A percentile compares a stretch with the other conserved stretches of the same genome.
Evolutionary conservation across 1,140 invertebrate species (phyloP).

Genomic region (Bradynema listronoti): DNA sequence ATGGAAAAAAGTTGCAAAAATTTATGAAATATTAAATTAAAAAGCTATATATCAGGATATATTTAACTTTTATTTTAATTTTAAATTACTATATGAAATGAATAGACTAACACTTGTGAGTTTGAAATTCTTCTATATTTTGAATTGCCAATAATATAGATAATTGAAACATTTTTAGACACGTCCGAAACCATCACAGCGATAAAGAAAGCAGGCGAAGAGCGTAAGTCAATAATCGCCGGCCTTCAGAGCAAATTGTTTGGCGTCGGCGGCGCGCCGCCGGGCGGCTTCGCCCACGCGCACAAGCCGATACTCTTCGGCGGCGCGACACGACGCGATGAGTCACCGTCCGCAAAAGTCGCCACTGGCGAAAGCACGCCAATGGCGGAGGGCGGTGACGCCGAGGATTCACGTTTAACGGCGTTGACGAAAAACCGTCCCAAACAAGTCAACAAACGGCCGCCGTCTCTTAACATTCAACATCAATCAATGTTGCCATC

Average conservation of each 20-base stretch:
- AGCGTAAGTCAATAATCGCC: constrained; percentile 39
- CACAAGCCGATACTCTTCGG: constrained; percentile 3
- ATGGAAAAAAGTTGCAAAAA: no score
- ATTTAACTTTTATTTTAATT: no score
- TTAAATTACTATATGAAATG: not conserved
- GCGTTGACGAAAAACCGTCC: constrained; percentile 28
- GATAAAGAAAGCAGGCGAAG: constrained; percentile 11
- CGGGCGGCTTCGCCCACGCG: constrained; percentile 13
- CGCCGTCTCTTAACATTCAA: constrained; percentile 33
- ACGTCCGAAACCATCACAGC: not conserved
- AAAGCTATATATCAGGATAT: no score
- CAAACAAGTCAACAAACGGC: constrained; percentile 34
- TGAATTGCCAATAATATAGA: not conserved
- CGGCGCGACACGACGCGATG: not conserved
- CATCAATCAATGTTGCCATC: no score
- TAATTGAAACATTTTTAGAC: not conserved
- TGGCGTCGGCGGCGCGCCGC: constrained; percentile 22
- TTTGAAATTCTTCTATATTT: not conserved
- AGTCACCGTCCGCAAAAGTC: constrained; percentile 11
- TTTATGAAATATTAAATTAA: no score
- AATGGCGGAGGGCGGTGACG: not conserved
- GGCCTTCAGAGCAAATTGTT: constrained; percentile 35
- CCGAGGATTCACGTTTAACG: constrained; percentile 1
- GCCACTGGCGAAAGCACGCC: no score
- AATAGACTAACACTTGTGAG: not conserved